phyloP scores from a whole-genome alignment of 2,113 vertebrate species.

The Sebastes fasciatus region DNA sequence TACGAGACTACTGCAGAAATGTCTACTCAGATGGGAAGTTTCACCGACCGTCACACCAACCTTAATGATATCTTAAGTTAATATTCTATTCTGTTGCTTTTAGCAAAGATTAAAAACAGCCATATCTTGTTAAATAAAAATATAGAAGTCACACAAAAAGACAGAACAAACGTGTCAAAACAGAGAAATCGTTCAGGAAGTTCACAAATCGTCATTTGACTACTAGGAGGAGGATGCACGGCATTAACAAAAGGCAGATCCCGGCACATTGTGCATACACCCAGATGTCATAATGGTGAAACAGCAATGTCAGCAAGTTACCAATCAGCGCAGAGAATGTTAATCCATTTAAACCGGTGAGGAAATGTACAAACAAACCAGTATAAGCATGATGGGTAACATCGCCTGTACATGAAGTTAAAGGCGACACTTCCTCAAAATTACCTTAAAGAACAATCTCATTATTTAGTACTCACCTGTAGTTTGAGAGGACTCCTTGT shows the following conservation, averaged over 20 bases:
- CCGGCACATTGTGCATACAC: constrained; percentile 23
- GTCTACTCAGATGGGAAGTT: not conserved
- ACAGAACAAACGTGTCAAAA: constrained; percentile 51
- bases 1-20: not conserved
- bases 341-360: not conserved
- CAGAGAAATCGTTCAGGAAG: constrained; percentile 72
- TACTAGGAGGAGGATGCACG: constrained; percentile 37
- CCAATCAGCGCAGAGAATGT: not conserved
- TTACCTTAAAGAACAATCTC: not conserved
- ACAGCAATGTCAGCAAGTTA: constrained; percentile 9
- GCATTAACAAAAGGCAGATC: constrained; percentile 28
- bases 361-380: not conserved
- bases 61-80: not conserved
- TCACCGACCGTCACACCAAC: not conserved
- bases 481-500: constrained; percentile 53
- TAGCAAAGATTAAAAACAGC: not conserved
- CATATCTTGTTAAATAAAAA: constrained; percentile 27
- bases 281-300: not conserved
- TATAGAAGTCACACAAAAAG: constrained; percentile 46
- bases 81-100: not conserved
- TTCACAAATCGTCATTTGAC: constrained; percentile 53
- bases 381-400: not conserved
- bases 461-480: constrained; percentile 64
- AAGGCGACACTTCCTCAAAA: not conserved
- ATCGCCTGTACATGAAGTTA: not conserved